Evolutionary conservation across 2,888 invertebrate genomes (phyloP).

Genomic region (Tiliacea citrago): DNA sequence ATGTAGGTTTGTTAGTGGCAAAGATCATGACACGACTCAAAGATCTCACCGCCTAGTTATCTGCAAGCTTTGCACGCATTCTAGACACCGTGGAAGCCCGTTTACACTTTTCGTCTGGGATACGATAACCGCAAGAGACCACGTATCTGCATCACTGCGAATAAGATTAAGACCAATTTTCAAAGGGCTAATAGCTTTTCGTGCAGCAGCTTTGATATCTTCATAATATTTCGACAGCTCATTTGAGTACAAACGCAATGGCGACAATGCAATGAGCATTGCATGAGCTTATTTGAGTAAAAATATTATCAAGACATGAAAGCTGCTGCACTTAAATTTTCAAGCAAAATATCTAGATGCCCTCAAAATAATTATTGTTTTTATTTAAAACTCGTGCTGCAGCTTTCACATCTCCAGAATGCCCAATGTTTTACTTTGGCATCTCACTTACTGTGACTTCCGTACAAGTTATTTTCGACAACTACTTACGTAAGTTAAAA

Average conservation of each 20-base stretch:
- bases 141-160: neutral
- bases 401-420: constrained; percentile 18
- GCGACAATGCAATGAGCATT: neutral
- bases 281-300: no score
- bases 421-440: constrained; percentile 1
- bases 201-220: no score
- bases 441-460: neutral
- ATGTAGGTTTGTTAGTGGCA: constrained; percentile 62
- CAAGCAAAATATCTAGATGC: neutral
- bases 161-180: neutral
- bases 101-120: constrained; percentile 24
- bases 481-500: neutral
- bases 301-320: no score
- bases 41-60: constrained; percentile 61
- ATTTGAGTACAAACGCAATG: neutral
- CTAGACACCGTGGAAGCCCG: constrained; percentile 25
- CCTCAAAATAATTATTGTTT: constrained; percentile 12
- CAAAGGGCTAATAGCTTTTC: neutral
- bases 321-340: constrained; percentile 1
- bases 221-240: no score
- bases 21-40: constrained; percentile 64
- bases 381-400: constrained; percentile 6
- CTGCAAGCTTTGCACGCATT: constrained; percentile 55
- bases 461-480: no score
- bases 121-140: neutral